Conservation (phyloP, 1,140 invertebrate genomes). For the Brachionus calyciflorus region DNA sequence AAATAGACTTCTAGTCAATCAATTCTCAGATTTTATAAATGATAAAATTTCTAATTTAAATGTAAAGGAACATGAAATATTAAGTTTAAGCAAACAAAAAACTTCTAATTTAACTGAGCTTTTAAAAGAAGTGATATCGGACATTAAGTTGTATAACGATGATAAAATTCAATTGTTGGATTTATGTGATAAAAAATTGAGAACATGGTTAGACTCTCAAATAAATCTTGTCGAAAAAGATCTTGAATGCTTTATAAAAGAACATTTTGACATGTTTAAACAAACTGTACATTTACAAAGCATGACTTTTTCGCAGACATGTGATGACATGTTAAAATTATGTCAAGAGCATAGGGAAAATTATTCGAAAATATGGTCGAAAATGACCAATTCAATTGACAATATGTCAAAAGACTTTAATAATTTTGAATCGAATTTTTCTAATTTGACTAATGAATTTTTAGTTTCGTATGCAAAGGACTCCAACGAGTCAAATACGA, state of each 20-base stretch:
- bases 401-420: not conserved
- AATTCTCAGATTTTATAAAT: not conserved
- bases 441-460: not conserved
- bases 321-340: not conserved
- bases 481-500: not conserved
- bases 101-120: not conserved
- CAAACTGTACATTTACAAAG: not conserved
- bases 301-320: not conserved
- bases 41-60: not conserved
- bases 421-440: constrained; percentile 10
- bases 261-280: not conserved
- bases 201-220: not conserved
- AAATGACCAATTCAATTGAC: not conserved
- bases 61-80: constrained; percentile 5
- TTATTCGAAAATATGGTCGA: not conserved
- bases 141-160: not conserved
- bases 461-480: not conserved
- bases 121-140: not conserved
- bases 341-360: constrained; percentile 15
- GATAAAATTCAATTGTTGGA: not conserved
- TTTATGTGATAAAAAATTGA: not conserved
- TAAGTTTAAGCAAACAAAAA: not conserved
- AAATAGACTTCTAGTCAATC: not conserved
- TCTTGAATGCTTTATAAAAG: not conserved
- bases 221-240: constrained; percentile 9